These are phyloP conservation scores for Dicyrtomina minuta DNA, from an alignment of 2,888 invertebrate species.

Conservation along the genomic window DNA sequence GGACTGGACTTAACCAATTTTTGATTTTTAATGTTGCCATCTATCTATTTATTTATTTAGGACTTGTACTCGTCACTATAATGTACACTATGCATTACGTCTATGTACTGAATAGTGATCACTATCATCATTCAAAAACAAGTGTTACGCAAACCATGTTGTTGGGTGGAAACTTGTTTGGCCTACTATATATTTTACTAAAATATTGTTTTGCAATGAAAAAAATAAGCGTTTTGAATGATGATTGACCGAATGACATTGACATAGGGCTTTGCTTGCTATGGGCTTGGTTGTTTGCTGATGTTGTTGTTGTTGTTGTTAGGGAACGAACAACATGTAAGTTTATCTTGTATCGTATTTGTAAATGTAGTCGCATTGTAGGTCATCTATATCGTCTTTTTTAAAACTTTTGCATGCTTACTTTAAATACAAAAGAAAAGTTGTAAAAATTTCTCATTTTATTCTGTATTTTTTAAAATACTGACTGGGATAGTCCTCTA, in stretches of 20 bases:
- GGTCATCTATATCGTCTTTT: no score
- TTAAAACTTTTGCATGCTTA: no score
- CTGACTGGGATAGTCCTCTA: no score
- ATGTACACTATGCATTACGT: no score
- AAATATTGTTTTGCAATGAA: not conserved
- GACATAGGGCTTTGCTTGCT: conserved; percentile 18
- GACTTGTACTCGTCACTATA: conserved; percentile 17
- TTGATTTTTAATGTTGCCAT: not conserved
- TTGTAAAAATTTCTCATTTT: no score
- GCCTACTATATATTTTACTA: not conserved
- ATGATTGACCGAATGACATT: conserved; percentile 23
- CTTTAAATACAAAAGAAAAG: no score
- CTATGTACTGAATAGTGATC: not conserved
- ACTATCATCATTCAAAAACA: conserved; percentile 11
- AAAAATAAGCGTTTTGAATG: conserved; percentile 22
- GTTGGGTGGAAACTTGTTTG: no score
- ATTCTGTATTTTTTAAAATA: no score
- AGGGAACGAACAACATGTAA: no score
- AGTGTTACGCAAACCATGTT: not conserved
- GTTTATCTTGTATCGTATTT: no score
- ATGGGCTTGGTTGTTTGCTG: not conserved
- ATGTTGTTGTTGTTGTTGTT: no score
- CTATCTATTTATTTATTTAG: conserved; percentile 12
- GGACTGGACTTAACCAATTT: conserved; percentile 28
- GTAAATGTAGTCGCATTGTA: no score